These are phyloP conservation scores for Spialia ferax DNA, from an alignment of 2,888 invertebrate species.

Conservation along the genomic window DNA sequence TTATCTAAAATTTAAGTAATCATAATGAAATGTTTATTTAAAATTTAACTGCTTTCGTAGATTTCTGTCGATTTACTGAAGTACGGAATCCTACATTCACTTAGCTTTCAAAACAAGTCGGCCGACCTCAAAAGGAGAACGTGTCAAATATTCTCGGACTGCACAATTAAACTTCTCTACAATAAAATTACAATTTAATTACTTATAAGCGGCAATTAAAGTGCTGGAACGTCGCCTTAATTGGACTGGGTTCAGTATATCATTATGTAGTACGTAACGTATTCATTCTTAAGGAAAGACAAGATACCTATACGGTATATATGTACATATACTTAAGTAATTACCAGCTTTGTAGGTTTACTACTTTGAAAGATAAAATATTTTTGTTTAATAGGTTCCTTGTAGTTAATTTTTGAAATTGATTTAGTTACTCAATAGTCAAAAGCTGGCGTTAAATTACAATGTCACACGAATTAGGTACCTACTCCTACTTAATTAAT, in stretches of 20 bases:
- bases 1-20: too few relatives aligned
- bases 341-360: too few relatives aligned
- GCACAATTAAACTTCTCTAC: slow-evolving; percentile 70
- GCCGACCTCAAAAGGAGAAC: slow-evolving; percentile 62
- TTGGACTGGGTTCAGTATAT: slow-evolving; percentile 55
- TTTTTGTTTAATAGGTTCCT: too few relatives aligned
- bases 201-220: slow-evolving; percentile 70
- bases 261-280: slow-evolving; percentile 10
- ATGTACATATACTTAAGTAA: background rate
- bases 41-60: background rate
- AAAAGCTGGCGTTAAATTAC: slow-evolving; percentile 47
- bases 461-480: slow-evolving; percentile 53
- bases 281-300: slow-evolving; percentile 7
- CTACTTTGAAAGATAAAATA: too few relatives aligned
- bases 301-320: background rate
- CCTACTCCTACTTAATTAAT: slow-evolving; percentile 47
- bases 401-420: too few relatives aligned
- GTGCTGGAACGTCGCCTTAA: slow-evolving; percentile 70
- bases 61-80: too few relatives aligned
- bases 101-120: slow-evolving; percentile 48
- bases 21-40: too few relatives aligned
- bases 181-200: slow-evolving; percentile 78
- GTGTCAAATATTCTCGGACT: slow-evolving; percentile 62
- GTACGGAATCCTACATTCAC: background rate
- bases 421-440: background rate